phyloP scores from a whole-genome alignment of 2,113 vertebrate species.

The Sceloporus tristichus region DNA sequence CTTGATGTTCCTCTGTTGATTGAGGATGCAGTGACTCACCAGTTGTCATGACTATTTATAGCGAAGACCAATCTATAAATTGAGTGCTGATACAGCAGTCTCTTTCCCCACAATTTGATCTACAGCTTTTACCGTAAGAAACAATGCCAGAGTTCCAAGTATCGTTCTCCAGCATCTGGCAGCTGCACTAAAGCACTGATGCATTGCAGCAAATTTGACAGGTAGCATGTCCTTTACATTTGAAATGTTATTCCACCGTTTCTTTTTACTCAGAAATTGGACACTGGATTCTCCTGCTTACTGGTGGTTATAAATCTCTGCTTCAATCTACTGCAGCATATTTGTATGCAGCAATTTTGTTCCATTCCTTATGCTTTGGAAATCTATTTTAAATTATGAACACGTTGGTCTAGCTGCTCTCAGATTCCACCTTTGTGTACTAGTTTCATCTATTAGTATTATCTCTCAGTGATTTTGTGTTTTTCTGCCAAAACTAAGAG shows the following conservation, averaged over 20 bases:
- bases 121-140: constrained; percentile 22
- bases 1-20: background rate
- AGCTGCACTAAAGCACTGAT: constrained; percentile 15
- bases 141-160: constrained; percentile 22
- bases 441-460: background rate
- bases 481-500: background rate
- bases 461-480: background rate
- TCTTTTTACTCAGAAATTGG: constrained; percentile 43
- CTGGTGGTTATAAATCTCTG: background rate
- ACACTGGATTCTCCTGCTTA: background rate
- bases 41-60: background rate
- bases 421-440: background rate
- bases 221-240: background rate
- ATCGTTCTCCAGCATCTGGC: background rate
- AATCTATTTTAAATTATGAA: background rate
- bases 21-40: background rate
- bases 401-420: background rate
- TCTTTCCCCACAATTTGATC: constrained; percentile 15
- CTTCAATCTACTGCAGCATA: background rate
- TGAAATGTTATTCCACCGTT: constrained; percentile 29
- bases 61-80: background rate
- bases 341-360: background rate
- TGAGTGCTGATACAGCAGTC: constrained; percentile 34
- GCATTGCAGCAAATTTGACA: background rate
- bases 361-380: background rate